A percentile compares a stretch with the other conserved stretches of the same genome.
Conservation (phyloP, 2,797 vertebrate genomes). For the Pelodytes ibericus region DNA sequence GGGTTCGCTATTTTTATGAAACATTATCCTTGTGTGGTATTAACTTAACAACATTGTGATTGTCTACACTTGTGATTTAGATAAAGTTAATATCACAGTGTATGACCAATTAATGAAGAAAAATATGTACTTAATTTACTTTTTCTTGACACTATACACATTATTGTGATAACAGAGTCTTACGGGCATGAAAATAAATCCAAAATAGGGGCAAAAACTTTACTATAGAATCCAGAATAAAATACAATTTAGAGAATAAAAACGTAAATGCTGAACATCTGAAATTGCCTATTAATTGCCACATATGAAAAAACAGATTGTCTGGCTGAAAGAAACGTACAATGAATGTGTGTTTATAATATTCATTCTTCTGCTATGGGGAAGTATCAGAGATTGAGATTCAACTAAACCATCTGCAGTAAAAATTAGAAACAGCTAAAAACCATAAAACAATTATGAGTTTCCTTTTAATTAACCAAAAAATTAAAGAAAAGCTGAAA, state of each 20-base stretch:
- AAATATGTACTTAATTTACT: too few species aligned
- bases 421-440: slow-evolving; percentile 2
- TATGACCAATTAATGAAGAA: too few species aligned
- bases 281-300: slow-evolving; percentile 21
- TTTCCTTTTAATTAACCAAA: slow-evolving; percentile 4
- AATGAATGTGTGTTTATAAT: slow-evolving; percentile 10
- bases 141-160: too few species aligned
- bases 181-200: too few species aligned
- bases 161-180: too few species aligned
- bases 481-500: background rate
- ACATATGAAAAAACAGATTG: slow-evolving; percentile 28
- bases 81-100: too few species aligned
- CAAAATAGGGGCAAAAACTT: too few species aligned
- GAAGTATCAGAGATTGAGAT: background rate
- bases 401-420: slow-evolving; percentile 10
- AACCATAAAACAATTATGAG: slow-evolving; percentile 6
- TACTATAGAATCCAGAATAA: too few species aligned
- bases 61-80: too few species aligned
- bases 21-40: too few species aligned
- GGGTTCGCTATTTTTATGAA: too few species aligned
- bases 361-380: background rate
- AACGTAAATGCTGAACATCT: slow-evolving; percentile 8
- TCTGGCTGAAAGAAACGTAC: background rate
- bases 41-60: too few species aligned
- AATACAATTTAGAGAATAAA: slow-evolving; percentile 19